Evolutionary conservation across 37 sponge, comb jelly and placozoan species (phyloP).

Genomic region (Geodia barretti): DNA sequence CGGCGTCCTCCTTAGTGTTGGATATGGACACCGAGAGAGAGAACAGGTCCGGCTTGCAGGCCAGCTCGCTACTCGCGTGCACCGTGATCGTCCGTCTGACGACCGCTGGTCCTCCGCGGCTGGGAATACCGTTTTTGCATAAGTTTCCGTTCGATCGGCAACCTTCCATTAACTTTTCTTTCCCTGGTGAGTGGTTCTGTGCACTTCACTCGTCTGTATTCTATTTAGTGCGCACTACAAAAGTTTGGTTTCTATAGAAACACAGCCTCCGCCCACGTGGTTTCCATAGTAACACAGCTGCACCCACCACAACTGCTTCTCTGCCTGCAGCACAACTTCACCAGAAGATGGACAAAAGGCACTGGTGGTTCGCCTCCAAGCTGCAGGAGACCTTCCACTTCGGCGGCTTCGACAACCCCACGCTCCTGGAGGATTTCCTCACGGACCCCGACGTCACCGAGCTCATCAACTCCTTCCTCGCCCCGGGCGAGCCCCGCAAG

Average conservation of each 20-base stretch:
- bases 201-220: too few species aligned
- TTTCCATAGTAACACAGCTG: too few species aligned
- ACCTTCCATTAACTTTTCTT: too few species aligned
- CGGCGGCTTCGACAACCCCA: conserved; percentile 92
- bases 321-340: not conserved
- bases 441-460: conserved; percentile 78
- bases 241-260: too few species aligned
- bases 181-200: too few species aligned
- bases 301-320: not conserved
- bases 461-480: conserved; percentile 75
- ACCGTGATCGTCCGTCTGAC: conserved; percentile 42
- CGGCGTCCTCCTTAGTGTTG: conserved; percentile 53
- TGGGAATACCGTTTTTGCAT: not conserved
- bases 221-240: too few species aligned
- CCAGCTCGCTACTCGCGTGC: conserved; percentile 37
- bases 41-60: conserved; percentile 31
- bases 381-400: conserved; percentile 94
- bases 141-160: not conserved
- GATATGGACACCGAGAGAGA: conserved; percentile 29
- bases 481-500: conserved; percentile 70
- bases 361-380: conserved; percentile 96
- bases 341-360: conserved; percentile 92
- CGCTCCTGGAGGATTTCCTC: conserved; percentile 91
- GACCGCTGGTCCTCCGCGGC: not conserved
- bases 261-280: too few species aligned